Evolutionary conservation across 2,888 invertebrate species (phyloP).

Genomic region (Carcina quercana): DNA sequence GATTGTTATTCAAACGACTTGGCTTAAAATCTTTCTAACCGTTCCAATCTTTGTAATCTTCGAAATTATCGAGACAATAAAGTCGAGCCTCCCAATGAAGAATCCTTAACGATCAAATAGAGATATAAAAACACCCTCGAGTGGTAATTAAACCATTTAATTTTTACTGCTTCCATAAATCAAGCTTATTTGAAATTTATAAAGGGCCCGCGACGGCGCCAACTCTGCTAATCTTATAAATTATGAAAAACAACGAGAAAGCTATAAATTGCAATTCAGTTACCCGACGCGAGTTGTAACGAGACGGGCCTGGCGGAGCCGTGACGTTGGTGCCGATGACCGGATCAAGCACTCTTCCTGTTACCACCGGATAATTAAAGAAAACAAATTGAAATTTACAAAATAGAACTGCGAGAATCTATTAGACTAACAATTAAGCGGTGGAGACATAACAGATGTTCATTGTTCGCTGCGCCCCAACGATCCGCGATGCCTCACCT

Average conservation of each 20-base stretch:
- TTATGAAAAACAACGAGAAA: slow-evolving; percentile 58
- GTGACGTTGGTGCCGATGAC: not conserved
- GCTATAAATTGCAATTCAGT: slow-evolving; percentile 53
- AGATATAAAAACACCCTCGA: not conserved
- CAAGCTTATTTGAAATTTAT: slow-evolving; percentile 52
- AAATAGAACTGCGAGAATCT: no score
- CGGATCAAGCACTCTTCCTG: no score
- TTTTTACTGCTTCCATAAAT: slow-evolving; percentile 38
- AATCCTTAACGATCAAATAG: not conserved
- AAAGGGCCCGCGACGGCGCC: slow-evolving; percentile 36
- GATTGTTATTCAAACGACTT: no score
- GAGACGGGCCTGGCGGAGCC: slow-evolving; percentile 11
- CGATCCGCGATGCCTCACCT: no score
- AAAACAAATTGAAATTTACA: no score
- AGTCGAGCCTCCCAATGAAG: not conserved
- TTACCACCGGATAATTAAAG: no score
- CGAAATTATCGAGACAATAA: no score
- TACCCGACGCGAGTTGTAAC: slow-evolving; percentile 27
- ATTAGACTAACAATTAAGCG: no score
- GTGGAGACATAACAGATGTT: no score
- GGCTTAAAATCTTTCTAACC: no score
- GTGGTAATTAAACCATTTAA: slow-evolving; percentile 17
- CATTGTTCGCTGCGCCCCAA: no score
- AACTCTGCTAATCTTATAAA: slow-evolving; percentile 48
- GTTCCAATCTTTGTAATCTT: no score